Evolutionary conservation across 2,113 vertebrate species (phyloP), one percentile per base, ranked within the genome.

Genomic region (Hymenochirus boettgeri): DNA sequence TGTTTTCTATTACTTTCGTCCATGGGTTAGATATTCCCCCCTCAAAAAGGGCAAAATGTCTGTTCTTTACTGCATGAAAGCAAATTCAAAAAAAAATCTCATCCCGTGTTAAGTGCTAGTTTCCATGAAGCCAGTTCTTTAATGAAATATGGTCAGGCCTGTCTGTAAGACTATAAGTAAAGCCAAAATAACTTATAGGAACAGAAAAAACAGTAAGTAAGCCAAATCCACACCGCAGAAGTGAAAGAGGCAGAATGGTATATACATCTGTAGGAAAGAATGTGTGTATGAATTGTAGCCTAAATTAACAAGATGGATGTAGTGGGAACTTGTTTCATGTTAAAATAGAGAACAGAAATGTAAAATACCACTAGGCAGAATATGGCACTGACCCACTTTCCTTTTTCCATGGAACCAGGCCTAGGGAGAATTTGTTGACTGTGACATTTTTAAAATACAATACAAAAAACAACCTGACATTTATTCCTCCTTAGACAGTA

Each of bases 301-400:
- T 35, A 64, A 55, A 33, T 35, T 33, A 33, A 26, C 27, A 35
- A 63, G 42, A 18, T 48, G 27, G 33, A 35, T 47, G 21, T 46
- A 55, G 39, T 65, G 62, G 45, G 39, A 65, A 56, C n/a, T 63
- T 65, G 19, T 56, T 56, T 24, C 26, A 29, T 45, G 39, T 64
- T 27, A 27, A 64, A 46, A 57, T 15, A 19, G n/a, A 65, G 29
- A 12, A 18, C 19, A 24, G 39, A 57, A 64, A 46, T 56, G 17
- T 26, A 19, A 46, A 64, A 64, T 31, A 48, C 21, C 26, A 57
- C 21, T 37, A 35, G 62, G 54, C 27, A 9, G 12, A 57, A 56
- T 48, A 27, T 22, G 21, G 39, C 25, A 57, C 39, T n/a, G n/a
- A 35, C 47, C 21, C 29, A 37, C 19, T 39, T 24, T 47, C 39